Conservation (phyloP, 2,797 vertebrate species). For the Labroides dimidiatus region DNA sequence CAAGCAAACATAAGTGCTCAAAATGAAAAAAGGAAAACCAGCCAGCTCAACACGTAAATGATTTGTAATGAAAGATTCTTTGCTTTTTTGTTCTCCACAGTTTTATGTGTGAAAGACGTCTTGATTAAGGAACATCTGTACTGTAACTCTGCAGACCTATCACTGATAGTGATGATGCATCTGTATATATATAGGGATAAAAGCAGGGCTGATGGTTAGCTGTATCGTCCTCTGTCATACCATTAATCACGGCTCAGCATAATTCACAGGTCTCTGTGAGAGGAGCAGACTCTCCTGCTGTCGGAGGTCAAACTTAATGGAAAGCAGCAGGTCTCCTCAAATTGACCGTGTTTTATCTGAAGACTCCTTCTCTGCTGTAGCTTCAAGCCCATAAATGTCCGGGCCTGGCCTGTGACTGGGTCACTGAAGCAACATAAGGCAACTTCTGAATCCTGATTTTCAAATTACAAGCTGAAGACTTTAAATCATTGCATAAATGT, state of each 20-base stretch:
- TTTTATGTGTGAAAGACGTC: slow-evolving; percentile 27
- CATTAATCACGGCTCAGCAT: slow-evolving; percentile 67
- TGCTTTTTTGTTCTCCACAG: slow-evolving; percentile 26
- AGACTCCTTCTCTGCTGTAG: slow-evolving; percentile 46
- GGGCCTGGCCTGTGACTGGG: too few species aligned
- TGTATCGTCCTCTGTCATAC: slow-evolving; percentile 44
- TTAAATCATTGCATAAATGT: slow-evolving; percentile 10
- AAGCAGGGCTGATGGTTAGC: slow-evolving; percentile 37
- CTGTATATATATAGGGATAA: slow-evolving; percentile 44
- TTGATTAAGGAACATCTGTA: neutral
- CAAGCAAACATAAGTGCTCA: slow-evolving; percentile 23
- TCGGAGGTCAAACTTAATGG: slow-evolving; percentile 74
- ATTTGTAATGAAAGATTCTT: neutral
- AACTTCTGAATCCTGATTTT: slow-evolving; percentile 28
- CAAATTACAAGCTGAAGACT: slow-evolving; percentile 21
- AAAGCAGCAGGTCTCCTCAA: slow-evolving; percentile 72
- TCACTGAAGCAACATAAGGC: slow-evolving; percentile 28
- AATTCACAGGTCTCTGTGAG: slow-evolving; percentile 61
- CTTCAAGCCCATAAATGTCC: slow-evolving; percentile 59
- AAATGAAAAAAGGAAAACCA: slow-evolving; percentile 45
- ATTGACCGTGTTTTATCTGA: slow-evolving; percentile 48
- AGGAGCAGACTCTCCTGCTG: slow-evolving; percentile 50
- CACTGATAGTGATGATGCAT: slow-evolving; percentile 33
- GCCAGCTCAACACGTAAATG: neutral
- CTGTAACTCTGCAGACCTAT: slow-evolving; percentile 13